Base-by-base conservation (phyloP, 2,113 vertebrate genomes). In the Myrmecophaga tridactyla region DNA sequence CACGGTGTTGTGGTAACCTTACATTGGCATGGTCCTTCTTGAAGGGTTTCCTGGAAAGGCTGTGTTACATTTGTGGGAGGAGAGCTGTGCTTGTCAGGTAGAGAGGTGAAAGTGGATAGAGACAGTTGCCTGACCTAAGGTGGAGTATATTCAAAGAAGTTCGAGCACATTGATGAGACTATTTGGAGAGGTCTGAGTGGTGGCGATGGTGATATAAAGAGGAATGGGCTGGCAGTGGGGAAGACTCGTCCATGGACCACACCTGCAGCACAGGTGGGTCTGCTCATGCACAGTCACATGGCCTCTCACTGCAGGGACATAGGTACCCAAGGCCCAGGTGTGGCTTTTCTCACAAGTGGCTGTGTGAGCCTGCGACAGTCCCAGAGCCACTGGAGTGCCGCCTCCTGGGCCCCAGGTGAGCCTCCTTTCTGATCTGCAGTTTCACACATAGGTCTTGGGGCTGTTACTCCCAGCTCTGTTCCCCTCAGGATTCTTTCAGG, bases 21-120 rank as follows among this genome's bases (percentile, higher is more conserved):
- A 13, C 14, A 9, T 9, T n/a, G n/a, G n/a, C n/a, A n/a, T n/a
- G n/a, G n/a, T n/a, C 4, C 0, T 11, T 67, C 46, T 15, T n/a
- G 41, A 46, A 27, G 23, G 51, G 3, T 58, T 56, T 27, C 25
- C 65, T 14, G 6, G 21, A 43, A 53, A 48, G 34, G 53, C n/a
- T 36, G 39, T 3, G 5, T 0, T 48, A 34, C 39, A 0, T 7
- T 4, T 6, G 17, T n/a, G 29, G 2, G 1, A 9, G 13, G 15
- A 25, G 21, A 18, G 17, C 20, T 3, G 20, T 20, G 43, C 41
- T 39, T 13, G 7, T 63, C n/a, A 25, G 12, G 4, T 6, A 27
- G 36, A 77, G 20, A 69, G 48, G 63, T 23, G 39, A 67, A 8
- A 27, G 9, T 15, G 0, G 1, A 12, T 25, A 48, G 17, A 63